Conservation (phyloP, 2,113 vertebrate species). For the Odobenus rosmarus region DNA sequence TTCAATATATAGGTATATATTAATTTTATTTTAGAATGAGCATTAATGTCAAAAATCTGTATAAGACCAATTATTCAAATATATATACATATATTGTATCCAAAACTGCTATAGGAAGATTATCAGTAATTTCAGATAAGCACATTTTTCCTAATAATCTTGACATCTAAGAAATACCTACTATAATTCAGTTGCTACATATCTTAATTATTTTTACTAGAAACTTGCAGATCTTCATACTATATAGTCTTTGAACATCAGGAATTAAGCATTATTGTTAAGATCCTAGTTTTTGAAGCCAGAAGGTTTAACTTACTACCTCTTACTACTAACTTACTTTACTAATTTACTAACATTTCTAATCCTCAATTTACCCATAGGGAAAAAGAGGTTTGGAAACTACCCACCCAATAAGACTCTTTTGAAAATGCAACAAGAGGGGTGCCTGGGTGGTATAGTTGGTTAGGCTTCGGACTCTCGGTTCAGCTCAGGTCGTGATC, state of each 20-base stretch:
- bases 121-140: background rate
- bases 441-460: too few relatives aligned
- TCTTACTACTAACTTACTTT: background rate
- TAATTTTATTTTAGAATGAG: background rate
- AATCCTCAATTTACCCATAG: background rate
- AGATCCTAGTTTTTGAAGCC: background rate
- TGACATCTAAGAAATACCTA: background rate
- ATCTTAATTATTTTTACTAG: background rate
- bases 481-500: background rate
- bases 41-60: background rate
- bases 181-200: background rate
- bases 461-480: too few relatives aligned
- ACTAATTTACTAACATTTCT: background rate
- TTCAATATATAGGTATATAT: background rate
- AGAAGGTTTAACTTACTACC: background rate
- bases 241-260: background rate
- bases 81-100: background rate
- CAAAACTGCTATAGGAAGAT: background rate
- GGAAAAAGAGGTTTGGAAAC: background rate
- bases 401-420: background rate
- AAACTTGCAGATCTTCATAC: background rate
- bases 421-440: background rate
- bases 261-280: background rate
- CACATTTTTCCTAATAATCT: background rate
- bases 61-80: background rate